Base-by-base conservation (phyloP, 2,113 vertebrate genomes). In the Forbesichthys papilliferus region DNA sequence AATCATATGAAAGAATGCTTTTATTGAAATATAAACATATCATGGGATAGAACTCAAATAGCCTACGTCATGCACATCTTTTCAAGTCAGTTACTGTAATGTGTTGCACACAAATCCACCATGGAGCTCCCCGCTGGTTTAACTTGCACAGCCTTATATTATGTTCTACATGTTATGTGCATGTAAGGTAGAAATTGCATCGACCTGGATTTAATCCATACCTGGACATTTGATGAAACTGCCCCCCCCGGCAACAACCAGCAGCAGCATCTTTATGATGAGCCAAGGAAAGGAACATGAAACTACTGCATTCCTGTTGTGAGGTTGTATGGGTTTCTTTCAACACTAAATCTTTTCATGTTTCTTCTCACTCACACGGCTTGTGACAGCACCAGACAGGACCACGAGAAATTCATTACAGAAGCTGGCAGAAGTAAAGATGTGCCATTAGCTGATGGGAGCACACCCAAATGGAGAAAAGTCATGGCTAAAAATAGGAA, bases 261-360 rank as follows among this genome's bases (percentile, higher is more conserved):
- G 13, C 49, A 51, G 10, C 49, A 4, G 4, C 49, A 51, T 11
- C 49, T 13, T 51, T 12, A 51, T 13, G 48, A 13, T 13, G 11
- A 34, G 20, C 20, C 18, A 10, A 33, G 56, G 56, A 1, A 33
- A 34, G 14, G 6, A 9, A 14, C 33, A 2, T 42, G 33, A 13
- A 60, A 60, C 11, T 34, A 60, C n/a, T 54, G 53, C n/a, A 54
- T 3, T n/a, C 3, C 53, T 54, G 53, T 27, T 27, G 27, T 27
- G 12, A 54, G 53, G 53, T 27, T 27, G 27, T 27, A 27, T 27
- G 27, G 27, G 27, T 18, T 54, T 18, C 53, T 54, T 14, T 52
- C 53, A 52, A 49, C 59, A 62, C 34, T 48, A 42, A n/a, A 13
- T 34, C n/a, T 61, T 71, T 61, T 48, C 3, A 54, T 59, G 47